A percentile compares a stretch with the other conserved stretches of the same genome.
Evolutionary conservation across 2,113 vertebrate species (phyloP).

Genomic region (Acanthisitta chloris): DNA sequence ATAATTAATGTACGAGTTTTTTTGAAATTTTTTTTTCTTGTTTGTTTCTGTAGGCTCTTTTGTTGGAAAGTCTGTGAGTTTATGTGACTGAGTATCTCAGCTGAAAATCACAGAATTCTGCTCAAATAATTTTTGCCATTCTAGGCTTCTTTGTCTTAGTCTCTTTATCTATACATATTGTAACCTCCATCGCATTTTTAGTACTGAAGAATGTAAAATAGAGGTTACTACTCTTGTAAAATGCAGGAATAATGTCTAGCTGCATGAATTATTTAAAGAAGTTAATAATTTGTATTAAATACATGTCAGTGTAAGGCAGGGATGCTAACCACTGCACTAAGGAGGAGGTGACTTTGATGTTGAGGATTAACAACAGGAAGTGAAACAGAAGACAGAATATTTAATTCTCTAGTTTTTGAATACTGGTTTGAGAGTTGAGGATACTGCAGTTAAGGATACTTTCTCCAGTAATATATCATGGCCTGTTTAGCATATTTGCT

Average conservation of each 20-base stretch:
- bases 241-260: slow-evolving; percentile 59
- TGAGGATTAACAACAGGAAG: slow-evolving; percentile 80
- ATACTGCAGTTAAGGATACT: background rate
- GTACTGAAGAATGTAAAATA: slow-evolving; percentile 34
- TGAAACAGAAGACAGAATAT: slow-evolving; percentile 76
- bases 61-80: slow-evolving; percentile 21
- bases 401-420: slow-evolving; percentile 80
- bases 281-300: slow-evolving; percentile 67
- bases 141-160: slow-evolving; percentile 43
- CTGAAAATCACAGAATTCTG: background rate
- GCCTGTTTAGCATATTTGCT: slow-evolving; percentile 21
- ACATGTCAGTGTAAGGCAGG: slow-evolving; percentile 66
- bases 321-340: slow-evolving; percentile 81
- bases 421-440: slow-evolving; percentile 68
- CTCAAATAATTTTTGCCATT: slow-evolving; percentile 48
- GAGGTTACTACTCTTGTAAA: slow-evolving; percentile 54
- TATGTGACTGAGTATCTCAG: background rate
- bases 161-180: slow-evolving; percentile 5
- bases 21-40: background rate
- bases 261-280: slow-evolving; percentile 62
- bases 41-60: background rate
- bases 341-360: slow-evolving; percentile 80
- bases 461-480: background rate
- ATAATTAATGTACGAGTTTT: background rate
- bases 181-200: slow-evolving; percentile 24